Conservation (phyloP, 2,797 vertebrate genomes). For the Lacerta agilis region DNA sequence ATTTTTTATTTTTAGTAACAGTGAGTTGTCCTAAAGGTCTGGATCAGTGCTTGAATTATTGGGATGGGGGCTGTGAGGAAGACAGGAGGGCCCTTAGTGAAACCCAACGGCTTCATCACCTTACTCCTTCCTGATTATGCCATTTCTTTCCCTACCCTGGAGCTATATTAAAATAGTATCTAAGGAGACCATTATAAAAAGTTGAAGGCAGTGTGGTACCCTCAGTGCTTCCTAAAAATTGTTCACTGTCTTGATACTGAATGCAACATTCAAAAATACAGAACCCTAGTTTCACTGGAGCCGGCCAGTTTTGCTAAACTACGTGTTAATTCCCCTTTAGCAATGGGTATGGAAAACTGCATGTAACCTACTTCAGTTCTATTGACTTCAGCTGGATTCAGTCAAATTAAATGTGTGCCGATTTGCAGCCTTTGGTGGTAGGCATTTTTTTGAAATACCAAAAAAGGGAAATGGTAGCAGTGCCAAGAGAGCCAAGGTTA, state of each 20-base stretch:
- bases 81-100: background rate
- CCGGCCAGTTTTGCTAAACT: background rate
- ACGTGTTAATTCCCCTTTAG: background rate
- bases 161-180: background rate
- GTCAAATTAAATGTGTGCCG: background rate
- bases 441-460: background rate
- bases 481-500: background rate
- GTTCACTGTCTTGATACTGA: background rate
- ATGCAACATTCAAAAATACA: background rate
- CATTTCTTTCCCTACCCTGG: background rate
- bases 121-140: background rate
- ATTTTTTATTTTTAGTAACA: background rate
- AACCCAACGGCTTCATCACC: background rate
- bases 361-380: background rate
- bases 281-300: too few species aligned
- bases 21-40: background rate
- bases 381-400: background rate
- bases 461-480: background rate
- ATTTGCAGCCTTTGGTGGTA: background rate
- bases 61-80: background rate
- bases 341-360: background rate
- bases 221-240: background rate
- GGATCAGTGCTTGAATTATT: too few species aligned
- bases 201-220: background rate
- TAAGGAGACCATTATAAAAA: background rate